Percentiles rank a stretch among this genome's conserved stretches.
Evolutionary conservation across 2,113 vertebrate species (phyloP).

Genomic region (Epinephelus moara): DNA sequence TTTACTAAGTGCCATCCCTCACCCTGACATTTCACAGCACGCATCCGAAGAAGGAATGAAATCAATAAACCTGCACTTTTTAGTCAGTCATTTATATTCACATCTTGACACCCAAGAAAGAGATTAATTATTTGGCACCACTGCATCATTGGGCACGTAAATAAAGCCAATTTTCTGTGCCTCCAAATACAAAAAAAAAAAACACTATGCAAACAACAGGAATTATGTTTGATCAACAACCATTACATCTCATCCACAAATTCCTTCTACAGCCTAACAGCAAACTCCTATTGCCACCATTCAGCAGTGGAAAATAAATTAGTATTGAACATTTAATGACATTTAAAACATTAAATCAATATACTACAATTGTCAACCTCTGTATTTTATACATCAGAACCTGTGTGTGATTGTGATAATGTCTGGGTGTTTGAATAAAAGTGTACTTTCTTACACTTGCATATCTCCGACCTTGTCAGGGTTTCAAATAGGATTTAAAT

Average conservation of each 20-base stretch:
- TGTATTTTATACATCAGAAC: background rate
- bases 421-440: background rate
- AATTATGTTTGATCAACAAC: conserved; percentile 30
- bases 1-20: conserved; percentile 66
- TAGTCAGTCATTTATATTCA: conserved; percentile 64
- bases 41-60: conserved; percentile 63
- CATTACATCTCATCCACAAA: conserved; percentile 14
- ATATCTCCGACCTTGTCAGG: too few relatives aligned
- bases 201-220: conserved; percentile 19
- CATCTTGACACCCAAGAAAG: conserved; percentile 51
- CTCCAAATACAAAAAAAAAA: conserved; percentile 36
- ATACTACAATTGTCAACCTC: background rate
- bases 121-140: conserved; percentile 44
- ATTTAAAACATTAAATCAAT: background rate
- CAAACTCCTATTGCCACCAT: background rate
- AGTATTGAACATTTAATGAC: conserved; percentile 1
- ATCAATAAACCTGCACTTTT: conserved; percentile 73
- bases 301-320: background rate
- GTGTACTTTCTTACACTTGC: background rate
- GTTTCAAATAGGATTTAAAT: background rate
- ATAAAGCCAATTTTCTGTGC: conserved; percentile 20
- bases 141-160: conserved; percentile 30
- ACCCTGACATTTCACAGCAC: conserved; percentile 50
- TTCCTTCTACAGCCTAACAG: background rate
- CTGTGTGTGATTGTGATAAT: background rate